A percentile compares a stretch with the other conserved stretches of the same genome.
Conservation (phyloP, 2,888 invertebrate species). For the Drosophila histrio region DNA sequence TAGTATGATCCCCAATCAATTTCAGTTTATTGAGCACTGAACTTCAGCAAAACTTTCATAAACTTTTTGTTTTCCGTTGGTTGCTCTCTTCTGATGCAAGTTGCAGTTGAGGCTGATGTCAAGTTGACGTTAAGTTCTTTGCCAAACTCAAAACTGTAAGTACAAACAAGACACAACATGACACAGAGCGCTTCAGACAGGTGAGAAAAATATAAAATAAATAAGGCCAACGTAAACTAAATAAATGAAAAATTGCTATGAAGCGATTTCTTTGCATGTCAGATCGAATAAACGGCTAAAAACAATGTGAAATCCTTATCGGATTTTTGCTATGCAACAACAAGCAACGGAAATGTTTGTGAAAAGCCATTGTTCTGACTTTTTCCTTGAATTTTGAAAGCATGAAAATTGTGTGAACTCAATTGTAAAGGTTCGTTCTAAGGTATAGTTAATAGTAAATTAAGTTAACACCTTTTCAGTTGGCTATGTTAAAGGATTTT, state of each 20-base stretch:
- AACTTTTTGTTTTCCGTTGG: not conserved
- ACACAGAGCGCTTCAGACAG: conserved; percentile 35
- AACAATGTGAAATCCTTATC: not conserved
- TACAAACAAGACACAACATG: conserved; percentile 17
- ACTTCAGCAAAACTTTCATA: not conserved
- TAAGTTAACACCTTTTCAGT: not conserved
- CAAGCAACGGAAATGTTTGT: not conserved
- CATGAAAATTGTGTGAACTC: too few species aligned
- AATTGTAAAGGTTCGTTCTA: too few species aligned
- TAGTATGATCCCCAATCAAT: conserved; percentile 14
- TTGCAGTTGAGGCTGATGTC: conserved; percentile 46
- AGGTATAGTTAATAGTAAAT: too few species aligned
- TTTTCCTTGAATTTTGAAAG: not conserved
- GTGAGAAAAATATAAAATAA: conserved; percentile 13
- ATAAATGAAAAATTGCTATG: not conserved
- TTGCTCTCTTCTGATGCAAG: conserved; percentile 10
- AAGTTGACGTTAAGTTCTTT: conserved; percentile 55
- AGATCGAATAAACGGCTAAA: not conserved
- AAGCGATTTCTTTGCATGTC: conserved; percentile 2
- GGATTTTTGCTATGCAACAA: not conserved
- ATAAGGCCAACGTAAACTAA: not conserved
- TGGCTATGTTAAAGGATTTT: not conserved
- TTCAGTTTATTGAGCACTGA: conserved; percentile 3
- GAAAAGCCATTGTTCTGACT: not conserved
- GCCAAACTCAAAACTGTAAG: conserved; percentile 21